Base-by-base conservation (phyloP, 2,113 vertebrate species). In the Sarotherodon lohbergeri region DNA sequence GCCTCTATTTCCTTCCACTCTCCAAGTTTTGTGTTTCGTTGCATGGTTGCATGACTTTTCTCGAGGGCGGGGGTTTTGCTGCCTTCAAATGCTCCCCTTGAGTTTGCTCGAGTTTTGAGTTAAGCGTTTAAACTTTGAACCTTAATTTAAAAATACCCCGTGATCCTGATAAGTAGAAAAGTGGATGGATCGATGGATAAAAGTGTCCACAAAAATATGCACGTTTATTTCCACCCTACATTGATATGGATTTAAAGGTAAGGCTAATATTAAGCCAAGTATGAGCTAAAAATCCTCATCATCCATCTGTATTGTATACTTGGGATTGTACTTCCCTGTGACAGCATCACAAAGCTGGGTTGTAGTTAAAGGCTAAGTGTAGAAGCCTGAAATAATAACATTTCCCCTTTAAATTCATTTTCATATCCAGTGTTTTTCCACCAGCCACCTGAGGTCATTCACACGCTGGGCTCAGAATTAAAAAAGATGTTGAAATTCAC, bases 1-100 rank as follows among this genome's bases (percentile, higher is more conserved):
- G 94, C 95, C 95, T 92, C 85, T 87, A 16, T 92, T 95, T 92
- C 91, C 90, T 92, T 89, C 84, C 88, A 87, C 80, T 84, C 34
- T 68, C 63, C 63, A 68, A 68, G 63, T 79, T 81, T 32, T 13
- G 9, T 46, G 83, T 86, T 86, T 76, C 81, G 82, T 68, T 55
- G 55, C 83, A 29, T 14, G 29, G 84, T 86, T 91, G 86, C 86
- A 61, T 84, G 92, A 86, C 73, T 87, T 88, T 86, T 82, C 61
- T 54, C 57, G 36, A 24, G 89, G 82, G 88, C 13, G 87, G 84
- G 83, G 83, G 61, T 12, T 2, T 34, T 63, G 88, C 24, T 86
- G 87, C 92, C 54, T 94, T 92, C 63, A 87, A 11, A 61, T 29
- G 43, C 66, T 24, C n/a, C 16, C 24, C 36, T 55, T 29, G 14